Conservation (phyloP, 1,140 invertebrate genomes). For the Prorops nasuta region DNA sequence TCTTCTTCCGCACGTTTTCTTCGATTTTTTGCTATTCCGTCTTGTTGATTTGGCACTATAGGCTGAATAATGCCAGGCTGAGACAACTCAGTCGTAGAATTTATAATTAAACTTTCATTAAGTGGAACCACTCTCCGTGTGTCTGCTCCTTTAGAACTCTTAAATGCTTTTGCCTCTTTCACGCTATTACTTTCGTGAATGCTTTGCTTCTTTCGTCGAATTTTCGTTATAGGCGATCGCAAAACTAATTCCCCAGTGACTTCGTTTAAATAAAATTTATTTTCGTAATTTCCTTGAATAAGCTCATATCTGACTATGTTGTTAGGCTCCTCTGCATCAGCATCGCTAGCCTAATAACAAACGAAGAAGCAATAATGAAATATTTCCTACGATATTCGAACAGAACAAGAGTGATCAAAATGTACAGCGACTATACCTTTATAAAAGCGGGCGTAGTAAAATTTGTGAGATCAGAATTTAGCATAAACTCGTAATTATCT, state of each 20-base stretch:
- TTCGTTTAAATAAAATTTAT: slow-evolving; percentile 77
- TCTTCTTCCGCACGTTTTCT: slow-evolving; percentile 51
- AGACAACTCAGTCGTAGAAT: no score
- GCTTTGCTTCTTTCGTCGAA: slow-evolving; percentile 36
- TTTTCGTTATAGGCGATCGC: slow-evolving; percentile 55
- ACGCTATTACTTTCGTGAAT: slow-evolving; percentile 10
- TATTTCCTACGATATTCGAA: no score
- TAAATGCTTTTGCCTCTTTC: slow-evolving; percentile 10
- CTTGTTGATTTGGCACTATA: background rate
- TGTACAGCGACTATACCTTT: slow-evolving; percentile 59
- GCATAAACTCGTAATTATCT: slow-evolving; percentile 76
- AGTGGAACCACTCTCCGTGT: no score
- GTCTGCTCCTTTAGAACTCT: no score
- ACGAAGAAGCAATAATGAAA: no score
- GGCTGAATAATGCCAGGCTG: no score
- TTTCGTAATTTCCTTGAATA: slow-evolving; percentile 74
- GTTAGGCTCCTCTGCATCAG: slow-evolving; percentile 81
- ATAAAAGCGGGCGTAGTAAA: slow-evolving; percentile 72
- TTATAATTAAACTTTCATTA: no score
- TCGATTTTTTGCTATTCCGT: slow-evolving; percentile 15
- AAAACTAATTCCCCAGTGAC: slow-evolving; percentile 69
- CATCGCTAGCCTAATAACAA: slow-evolving; percentile 67
- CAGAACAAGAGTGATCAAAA: no score
- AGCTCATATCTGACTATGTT: slow-evolving; percentile 84
- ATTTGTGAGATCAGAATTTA: slow-evolving; percentile 70